Evolutionary conservation across 2,113 vertebrate species (phyloP).

Genomic region (Paradoxurus hermaphroditus): DNA sequence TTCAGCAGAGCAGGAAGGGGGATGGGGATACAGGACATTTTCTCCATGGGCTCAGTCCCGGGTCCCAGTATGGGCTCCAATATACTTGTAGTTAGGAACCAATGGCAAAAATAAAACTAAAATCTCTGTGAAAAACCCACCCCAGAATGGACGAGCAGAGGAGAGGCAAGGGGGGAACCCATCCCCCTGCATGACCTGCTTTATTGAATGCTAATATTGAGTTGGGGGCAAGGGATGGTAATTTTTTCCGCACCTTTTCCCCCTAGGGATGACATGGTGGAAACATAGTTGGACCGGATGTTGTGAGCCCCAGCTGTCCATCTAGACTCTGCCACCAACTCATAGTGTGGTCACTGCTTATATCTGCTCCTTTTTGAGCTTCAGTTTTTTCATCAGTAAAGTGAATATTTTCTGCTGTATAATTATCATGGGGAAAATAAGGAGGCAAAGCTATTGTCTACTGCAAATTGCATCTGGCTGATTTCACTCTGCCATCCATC

Average conservation of each 20-base stretch:
- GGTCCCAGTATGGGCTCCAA: neutral
- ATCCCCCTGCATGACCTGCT: neutral
- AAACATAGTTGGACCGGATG: neutral
- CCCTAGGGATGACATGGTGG: neutral
- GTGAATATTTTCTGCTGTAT: neutral
- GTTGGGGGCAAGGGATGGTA: neutral
- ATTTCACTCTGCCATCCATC: neutral
- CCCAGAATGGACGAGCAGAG: neutral
- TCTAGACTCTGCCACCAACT: neutral
- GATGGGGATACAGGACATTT: neutral
- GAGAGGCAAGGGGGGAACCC: constrained; percentile 51
- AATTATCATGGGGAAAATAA: neutral
- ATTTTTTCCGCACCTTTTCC: neutral
- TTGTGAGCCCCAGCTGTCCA: neutral
- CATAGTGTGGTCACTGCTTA: neutral
- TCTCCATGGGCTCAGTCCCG: neutral
- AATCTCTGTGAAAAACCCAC: constrained; percentile 15
- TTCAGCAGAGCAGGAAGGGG: neutral
- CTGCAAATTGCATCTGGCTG: neutral
- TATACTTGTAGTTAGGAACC: neutral
- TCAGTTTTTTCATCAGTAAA: neutral
- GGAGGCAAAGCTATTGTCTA: neutral
- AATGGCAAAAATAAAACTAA: constrained; percentile 13
- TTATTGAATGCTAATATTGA: neutral
- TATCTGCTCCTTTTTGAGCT: neutral